A percentile compares a stretch with the other conserved stretches of the same genome.
These are phyloP conservation scores for Pinctada fucata DNA, from an alignment of 2,888 invertebrate species.

Conservation along the genomic window DNA sequence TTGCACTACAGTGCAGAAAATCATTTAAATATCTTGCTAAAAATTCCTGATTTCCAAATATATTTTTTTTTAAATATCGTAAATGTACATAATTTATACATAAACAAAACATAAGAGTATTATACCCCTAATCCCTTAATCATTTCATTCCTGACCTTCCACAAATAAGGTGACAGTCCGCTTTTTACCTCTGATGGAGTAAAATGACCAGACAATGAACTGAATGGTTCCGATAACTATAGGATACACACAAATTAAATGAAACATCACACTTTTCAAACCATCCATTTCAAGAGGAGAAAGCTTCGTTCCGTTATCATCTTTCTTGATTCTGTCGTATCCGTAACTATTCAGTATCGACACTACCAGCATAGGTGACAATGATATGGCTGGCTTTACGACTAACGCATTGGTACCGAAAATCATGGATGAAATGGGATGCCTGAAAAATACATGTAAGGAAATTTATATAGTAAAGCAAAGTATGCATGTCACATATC, in stretches of 20 bases:
- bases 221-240: constrained; percentile 63
- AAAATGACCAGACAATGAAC: constrained; percentile 64
- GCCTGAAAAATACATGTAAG: constrained; percentile 57
- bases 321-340: constrained; percentile 59
- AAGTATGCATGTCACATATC: neutral
- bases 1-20: too few relatives aligned
- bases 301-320: constrained; percentile 20
- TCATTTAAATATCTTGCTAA: too few relatives aligned
- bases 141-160: neutral
- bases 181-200: constrained; percentile 46
- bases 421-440: constrained; percentile 73
- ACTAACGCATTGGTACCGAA: constrained; percentile 74
- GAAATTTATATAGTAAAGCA: neutral
- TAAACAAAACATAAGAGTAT: too few relatives aligned
- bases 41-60: too few relatives aligned
- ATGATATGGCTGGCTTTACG: constrained; percentile 73
- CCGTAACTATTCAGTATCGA: constrained; percentile 69
- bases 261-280: constrained; percentile 65
- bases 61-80: too few relatives aligned
- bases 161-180: neutral
- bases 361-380: constrained; percentile 73
- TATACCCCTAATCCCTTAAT: too few relatives aligned
- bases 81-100: too few relatives aligned
- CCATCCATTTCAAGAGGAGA: constrained; percentile 16
- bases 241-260: constrained; percentile 60